Conservation (phyloP, 2,888 invertebrate species). For the Zygothrica quintamaculata region DNA sequence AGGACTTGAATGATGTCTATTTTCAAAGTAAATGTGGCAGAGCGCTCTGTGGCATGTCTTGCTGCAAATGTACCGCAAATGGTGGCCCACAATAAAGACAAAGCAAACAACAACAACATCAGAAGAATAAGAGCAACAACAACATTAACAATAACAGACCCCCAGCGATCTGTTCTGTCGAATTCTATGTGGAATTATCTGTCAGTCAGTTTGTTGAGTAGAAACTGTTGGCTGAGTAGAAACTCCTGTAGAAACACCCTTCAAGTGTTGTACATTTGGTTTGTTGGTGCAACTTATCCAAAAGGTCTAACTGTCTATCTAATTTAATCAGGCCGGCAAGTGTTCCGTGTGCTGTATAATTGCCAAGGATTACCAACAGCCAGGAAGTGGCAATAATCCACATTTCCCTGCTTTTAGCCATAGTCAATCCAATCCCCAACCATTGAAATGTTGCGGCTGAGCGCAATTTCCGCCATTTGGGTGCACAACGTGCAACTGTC, state of each 20-base stretch:
- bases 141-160: slow-evolving; percentile 44
- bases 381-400: slow-evolving; percentile 62
- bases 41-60: slow-evolving; percentile 54
- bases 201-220: slow-evolving; percentile 11
- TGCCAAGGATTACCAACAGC: slow-evolving; percentile 61
- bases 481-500: slow-evolving; percentile 66
- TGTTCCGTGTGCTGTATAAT: slow-evolving; percentile 63
- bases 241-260: no score
- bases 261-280: slow-evolving; percentile 50
- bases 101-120: not conserved
- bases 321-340: slow-evolving; percentile 39
- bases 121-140: slow-evolving; percentile 5
- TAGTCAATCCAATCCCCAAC: not conserved
- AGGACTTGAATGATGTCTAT: slow-evolving; percentile 68
- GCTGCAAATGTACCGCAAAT: slow-evolving; percentile 71
- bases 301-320: slow-evolving; percentile 16
- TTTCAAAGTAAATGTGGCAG: slow-evolving; percentile 74
- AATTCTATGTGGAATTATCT: not conserved
- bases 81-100: slow-evolving; percentile 33
- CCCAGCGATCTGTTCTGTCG: slow-evolving; percentile 57
- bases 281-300: slow-evolving; percentile 10
- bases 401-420: not conserved
- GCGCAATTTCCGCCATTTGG: slow-evolving; percentile 67
- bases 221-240: no score
- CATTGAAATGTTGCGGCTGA: slow-evolving; percentile 55